Base-by-base conservation (phyloP, 2,888 invertebrate genomes). In the Nomada ferruginata region DNA sequence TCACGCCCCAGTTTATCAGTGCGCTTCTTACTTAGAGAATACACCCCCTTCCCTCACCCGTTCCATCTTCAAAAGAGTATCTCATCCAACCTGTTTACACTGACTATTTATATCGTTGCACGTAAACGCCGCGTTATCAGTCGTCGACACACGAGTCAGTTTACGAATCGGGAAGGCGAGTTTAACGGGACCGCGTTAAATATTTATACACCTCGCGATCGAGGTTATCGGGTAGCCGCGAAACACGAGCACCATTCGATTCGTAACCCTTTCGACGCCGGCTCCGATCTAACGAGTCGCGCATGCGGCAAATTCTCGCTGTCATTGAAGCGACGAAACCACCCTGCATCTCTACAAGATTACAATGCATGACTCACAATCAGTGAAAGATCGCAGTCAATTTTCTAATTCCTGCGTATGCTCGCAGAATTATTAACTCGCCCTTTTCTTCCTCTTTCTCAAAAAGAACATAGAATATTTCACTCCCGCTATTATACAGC, bases 141-240 rank as follows among this genome's bases (percentile, higher is more conserved):
- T 52, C 73, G 80, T 73, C 79, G 73, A 73, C 79, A 73, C 80
- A 73, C 79, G 65, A 55, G 79, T 66, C 50, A 61, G 80, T 72
- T 79, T 71, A 79, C 73, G 79, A 73, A 80, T 80, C 80, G 79
- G 29, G 60, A 61, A 73, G 72, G 79, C 65, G 71, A 55, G 80
- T 79, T 73, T 79, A 80, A 79, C 79, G 80, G 80, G 73, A 73
- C 66, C 50, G 42, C 55, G 53, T 80, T 80, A 80, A 80, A 80
- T 80, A 80, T 80, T 80, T 80, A 80, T 80, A 79, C 79, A 57
- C 73, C 20, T 57, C 73, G 36, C 72, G 73, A 79, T 79, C 72
- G 66, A 63, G 79, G 80, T 79, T 80, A 80, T 80, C 80, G 80
- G 50, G n/a, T 47, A 20, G 60, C n/a, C 50, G n/a, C 53, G 79